Percentiles rank a stretch among this genome's conserved stretches.
Conservation (phyloP, 2,888 invertebrate species). For the Noctuana brunneofusca region DNA sequence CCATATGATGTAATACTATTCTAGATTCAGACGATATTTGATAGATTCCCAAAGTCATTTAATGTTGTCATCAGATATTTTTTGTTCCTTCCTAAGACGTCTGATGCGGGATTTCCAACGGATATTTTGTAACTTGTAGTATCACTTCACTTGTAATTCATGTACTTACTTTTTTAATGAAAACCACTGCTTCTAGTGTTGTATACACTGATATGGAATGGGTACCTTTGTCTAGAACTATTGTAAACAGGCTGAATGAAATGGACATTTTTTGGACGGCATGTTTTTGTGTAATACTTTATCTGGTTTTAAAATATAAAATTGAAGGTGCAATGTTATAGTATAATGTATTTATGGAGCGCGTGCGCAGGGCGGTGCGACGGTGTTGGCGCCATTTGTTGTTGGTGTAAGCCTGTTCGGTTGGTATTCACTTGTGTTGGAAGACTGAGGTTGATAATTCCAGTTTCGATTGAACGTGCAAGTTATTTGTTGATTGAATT, state of each 20-base stretch:
- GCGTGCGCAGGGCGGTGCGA: conserved; percentile 44
- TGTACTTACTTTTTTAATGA: conserved; percentile 45
- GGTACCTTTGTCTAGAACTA: conserved; percentile 41
- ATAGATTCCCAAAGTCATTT: conserved; percentile 36
- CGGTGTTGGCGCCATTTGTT: conserved; percentile 56
- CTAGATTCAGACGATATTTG: conserved; percentile 49
- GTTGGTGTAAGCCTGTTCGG: conserved; percentile 63
- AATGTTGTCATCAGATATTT: conserved; percentile 10
- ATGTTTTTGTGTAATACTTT: conserved; percentile 66
- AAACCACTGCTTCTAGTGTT: conserved; percentile 35
- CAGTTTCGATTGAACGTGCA: conserved; percentile 79
- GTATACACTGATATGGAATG: conserved; percentile 16
- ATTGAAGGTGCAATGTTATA: conserved; percentile 80
- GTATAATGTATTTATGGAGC: conserved; percentile 59
- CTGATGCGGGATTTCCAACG: conserved; percentile 48
- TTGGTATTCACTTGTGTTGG: conserved; percentile 76
- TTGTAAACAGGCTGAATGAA: conserved; percentile 42
- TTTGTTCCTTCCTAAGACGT: conserved; percentile 38
- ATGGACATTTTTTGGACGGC: conserved; percentile 60
- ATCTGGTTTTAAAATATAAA: conserved; percentile 62
- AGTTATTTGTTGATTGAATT: conserved; percentile 82
- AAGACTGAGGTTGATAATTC: conserved; percentile 82
- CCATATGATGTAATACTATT: conserved; percentile 47
- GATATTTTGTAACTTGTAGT: conserved; percentile 39
- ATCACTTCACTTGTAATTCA: conserved; percentile 39